Base-by-base conservation (phyloP, 2,888 invertebrate species). In the Gerris lacustris region DNA sequence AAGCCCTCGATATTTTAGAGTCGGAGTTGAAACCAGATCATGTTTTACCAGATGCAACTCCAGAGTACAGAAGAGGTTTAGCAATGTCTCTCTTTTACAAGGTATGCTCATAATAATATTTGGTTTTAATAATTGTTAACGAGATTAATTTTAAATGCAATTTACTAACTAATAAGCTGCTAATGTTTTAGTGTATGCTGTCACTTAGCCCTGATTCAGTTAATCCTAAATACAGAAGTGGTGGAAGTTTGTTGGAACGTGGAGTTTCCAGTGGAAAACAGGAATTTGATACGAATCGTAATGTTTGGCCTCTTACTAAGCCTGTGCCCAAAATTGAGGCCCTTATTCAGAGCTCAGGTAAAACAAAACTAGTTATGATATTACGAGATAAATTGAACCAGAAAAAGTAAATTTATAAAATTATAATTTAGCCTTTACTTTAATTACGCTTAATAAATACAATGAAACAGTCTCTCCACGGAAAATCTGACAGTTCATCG, bases 61-160 rank as follows among this genome's bases (percentile, higher is more conserved):
- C 88, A 0, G 82, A 82, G 62, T 92, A 88, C 77, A 84, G 91
- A 44, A 88, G 86, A 76, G 82, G 83, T n/a, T 80, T 94, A 9
- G 89, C 92, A 0, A 82, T 88, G 70, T 85, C 88, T 6, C 81
- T 94, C 18, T 88, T 94, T 78, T 94, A 92, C 79, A 93, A 92
- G 84, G 90, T 88, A 71, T 55, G 11, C 5, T 55, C 5, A 55
- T 9, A 55, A 47, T 47, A 47, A 55, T 55, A 9, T 55, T 2
- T 55, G 55, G 15, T 55, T 55, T 55, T 55, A 55, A 55, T 55
- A 55, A 55, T 2, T 9, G 15, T 55, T 11, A 9, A 55, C 5
- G 55, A 55, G 15, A 55, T 15, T 55, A 55, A 55, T 11, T 9
- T 11, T 55, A 55, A 9, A 55, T 55, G 55, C 9, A 55, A 55